These are phyloP conservation scores for Dicycla oo DNA, from an alignment of 2,888 invertebrate genomes.

Conservation along the genomic window DNA sequence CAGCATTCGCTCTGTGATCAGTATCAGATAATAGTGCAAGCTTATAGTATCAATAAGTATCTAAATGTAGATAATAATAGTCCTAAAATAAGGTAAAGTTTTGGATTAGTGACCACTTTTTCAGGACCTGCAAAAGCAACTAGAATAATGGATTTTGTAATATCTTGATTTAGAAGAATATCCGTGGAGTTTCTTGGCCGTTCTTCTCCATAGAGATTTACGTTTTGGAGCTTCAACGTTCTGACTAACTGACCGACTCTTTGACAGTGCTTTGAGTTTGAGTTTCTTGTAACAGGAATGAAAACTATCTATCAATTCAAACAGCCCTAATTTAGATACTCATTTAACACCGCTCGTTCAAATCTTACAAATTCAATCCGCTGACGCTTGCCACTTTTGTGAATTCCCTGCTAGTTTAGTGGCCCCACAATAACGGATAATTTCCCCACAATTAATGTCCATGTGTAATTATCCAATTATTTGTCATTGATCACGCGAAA, in stretches of 20 bases:
- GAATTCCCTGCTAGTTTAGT: not conserved
- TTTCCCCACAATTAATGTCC: conserved; percentile 47
- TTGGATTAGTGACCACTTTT: not conserved
- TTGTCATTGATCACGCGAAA: conserved; percentile 58
- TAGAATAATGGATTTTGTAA: too few relatives aligned
- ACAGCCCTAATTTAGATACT: not conserved
- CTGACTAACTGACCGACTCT: too few relatives aligned
- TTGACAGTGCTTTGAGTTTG: not conserved
- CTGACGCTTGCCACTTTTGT: not conserved
- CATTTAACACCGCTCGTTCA: not conserved
- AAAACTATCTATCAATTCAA: not conserved
- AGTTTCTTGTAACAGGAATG: too few relatives aligned
- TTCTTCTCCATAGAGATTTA: too few relatives aligned
- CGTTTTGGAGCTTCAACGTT: too few relatives aligned
- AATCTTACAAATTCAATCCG: not conserved
- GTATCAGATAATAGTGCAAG: not conserved
- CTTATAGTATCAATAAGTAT: not conserved
- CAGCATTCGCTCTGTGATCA: not conserved
- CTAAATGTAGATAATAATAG: not conserved
- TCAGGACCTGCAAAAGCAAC: too few relatives aligned
- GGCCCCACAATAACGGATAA: conserved; percentile 24
- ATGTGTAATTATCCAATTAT: conserved; percentile 62
- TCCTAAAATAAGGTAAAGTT: not conserved
- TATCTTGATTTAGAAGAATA: too few relatives aligned
- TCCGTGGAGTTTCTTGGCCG: too few relatives aligned